A percentile compares a stretch with the other conserved stretches of the same genome.
phyloP scores from a whole-genome alignment of 2,888 invertebrate genomes.

The Apamea epomidion region DNA sequence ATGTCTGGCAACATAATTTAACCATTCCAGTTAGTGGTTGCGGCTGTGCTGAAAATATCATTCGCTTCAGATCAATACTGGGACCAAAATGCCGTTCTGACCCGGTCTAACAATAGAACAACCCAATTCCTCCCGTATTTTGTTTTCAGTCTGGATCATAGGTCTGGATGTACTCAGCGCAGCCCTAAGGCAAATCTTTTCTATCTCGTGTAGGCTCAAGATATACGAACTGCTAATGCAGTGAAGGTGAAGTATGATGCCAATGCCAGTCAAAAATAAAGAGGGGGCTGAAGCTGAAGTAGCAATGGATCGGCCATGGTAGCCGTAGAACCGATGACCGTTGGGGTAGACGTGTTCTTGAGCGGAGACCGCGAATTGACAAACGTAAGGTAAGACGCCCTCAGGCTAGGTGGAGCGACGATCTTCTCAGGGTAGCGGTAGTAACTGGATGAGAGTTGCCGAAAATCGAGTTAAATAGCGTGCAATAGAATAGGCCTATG shows the following conservation, averaged over 20 bases:
- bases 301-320: neutral
- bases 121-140: constrained; percentile 46
- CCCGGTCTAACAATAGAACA: constrained; percentile 58
- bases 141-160: constrained; percentile 23
- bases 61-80: constrained; percentile 57
- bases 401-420: neutral
- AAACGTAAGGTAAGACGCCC: neutral
- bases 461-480: too few species aligned
- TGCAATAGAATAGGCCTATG: too few species aligned
- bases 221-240: neutral
- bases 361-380: neutral
- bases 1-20: constrained; percentile 42
- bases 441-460: neutral
- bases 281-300: neutral
- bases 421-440: neutral
- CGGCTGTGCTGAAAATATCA: constrained; percentile 55
- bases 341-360: neutral
- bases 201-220: neutral
- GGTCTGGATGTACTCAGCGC: neutral
- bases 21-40: constrained; percentile 46
- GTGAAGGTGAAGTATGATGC: too few species aligned
- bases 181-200: neutral
- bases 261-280: neutral
- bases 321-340: neutral
- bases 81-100: constrained; percentile 54